Evolutionary conservation across 1,140 invertebrate species (phyloP).

Genomic region (Tetramorium alpestre): DNA sequence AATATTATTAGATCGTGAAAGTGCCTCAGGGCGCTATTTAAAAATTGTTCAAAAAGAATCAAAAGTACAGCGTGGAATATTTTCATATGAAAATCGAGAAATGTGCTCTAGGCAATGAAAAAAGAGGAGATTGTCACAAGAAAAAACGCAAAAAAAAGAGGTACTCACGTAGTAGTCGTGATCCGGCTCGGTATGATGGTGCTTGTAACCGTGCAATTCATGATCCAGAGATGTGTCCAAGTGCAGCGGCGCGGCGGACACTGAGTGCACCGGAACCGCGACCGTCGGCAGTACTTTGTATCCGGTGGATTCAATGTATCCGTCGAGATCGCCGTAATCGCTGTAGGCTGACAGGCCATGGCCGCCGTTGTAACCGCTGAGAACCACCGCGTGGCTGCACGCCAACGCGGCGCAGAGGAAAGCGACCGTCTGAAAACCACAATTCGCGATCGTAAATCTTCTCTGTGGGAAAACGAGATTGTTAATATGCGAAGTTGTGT

Average conservation of each 20-base stretch:
- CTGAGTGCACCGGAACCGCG: constrained; percentile 82
- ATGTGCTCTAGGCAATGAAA: not conserved
- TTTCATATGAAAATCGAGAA: not conserved
- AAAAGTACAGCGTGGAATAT: not conserved
- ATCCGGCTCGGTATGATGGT: constrained; percentile 76
- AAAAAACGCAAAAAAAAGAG: not conserved
- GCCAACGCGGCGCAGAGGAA: constrained; percentile 75
- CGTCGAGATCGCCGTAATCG: constrained; percentile 75
- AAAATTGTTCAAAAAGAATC: not conserved
- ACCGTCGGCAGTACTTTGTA: constrained; percentile 83
- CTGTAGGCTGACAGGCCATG: constrained; percentile 74
- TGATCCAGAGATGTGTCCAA: constrained; percentile 69
- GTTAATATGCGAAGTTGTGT: constrained; percentile 29
- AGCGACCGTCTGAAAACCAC: constrained; percentile 75
- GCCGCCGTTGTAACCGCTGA: constrained; percentile 82
- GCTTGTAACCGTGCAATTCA: constrained; percentile 74
- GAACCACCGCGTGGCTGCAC: constrained; percentile 77
- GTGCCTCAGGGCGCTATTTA: not conserved
- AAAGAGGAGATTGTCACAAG: not conserved
- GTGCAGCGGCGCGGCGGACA: constrained; percentile 82
- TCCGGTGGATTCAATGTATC: constrained; percentile 76
- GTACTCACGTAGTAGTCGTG: constrained; percentile 82
- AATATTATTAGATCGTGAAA: not conserved
- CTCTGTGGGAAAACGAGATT: constrained; percentile 36
- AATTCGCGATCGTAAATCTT: constrained; percentile 41